Evolutionary conservation across 2,113 vertebrate genomes (phyloP).

Genomic region (Telmatochromis sp.): DNA sequence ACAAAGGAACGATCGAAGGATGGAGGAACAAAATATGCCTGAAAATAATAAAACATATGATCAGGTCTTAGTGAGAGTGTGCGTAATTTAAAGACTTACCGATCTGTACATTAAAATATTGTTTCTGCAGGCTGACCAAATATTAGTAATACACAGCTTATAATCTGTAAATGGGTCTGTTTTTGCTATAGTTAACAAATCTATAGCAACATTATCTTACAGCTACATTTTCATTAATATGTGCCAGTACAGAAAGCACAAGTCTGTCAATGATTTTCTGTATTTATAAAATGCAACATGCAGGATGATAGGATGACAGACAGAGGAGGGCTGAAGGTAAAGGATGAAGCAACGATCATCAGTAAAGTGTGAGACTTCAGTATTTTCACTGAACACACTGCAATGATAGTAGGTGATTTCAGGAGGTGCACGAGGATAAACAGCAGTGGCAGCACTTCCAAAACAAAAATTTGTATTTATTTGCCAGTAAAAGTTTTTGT

Average conservation of each 20-base stretch:
- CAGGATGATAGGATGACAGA: background rate
- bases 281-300: background rate
- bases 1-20: background rate
- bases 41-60: background rate
- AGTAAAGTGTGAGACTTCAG: background rate
- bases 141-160: background rate
- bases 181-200: background rate
- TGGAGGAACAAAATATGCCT: background rate
- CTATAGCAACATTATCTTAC: background rate
- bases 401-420: background rate
- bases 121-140: background rate
- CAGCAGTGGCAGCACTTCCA: background rate
- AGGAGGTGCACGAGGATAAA: background rate
- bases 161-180: background rate
- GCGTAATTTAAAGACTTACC: accelerated
- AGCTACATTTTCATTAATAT: background rate
- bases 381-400: background rate
- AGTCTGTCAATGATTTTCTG: background rate
- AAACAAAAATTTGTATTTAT: background rate
- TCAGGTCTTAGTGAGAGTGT: background rate
- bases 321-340: background rate
- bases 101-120: background rate
- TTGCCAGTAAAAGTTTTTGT: background rate
- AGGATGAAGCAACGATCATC: background rate
- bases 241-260: background rate